Base-by-base conservation (phyloP, 2,797 vertebrate genomes). In the Leptodactylus fallax region DNA sequence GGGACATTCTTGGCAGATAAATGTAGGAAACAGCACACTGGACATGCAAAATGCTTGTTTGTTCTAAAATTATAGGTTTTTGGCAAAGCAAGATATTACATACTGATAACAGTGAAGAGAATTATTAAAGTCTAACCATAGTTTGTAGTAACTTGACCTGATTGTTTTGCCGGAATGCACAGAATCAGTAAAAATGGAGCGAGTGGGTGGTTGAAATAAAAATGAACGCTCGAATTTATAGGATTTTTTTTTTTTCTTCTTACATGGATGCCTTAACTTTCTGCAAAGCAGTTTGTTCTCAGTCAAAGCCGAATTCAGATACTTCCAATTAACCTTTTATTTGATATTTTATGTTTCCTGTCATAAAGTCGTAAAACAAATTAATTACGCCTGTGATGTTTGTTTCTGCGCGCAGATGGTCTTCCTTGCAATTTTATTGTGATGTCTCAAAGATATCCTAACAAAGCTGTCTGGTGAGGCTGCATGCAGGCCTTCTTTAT, bases 321-420 rank as follows among this genome's bases (percentile, higher is more conserved):
- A 95, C 90, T 95, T 95, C 93, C 94, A 93, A 94, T 95, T 95
- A 95, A 94, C 94, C 93, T 92, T 95, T 95, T 95, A 95, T 95
- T 96, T 96, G 95, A 96, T 95, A 95, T 95, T 96, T 96, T 95
- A 96, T 95, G 94, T 83, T 94, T 95, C 95, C 94, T 93, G 94
- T 95, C 95, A 93, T 96, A 96, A 96, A 96, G 93, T 89, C 92
- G 92, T 94, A 94, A 93, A 94, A 90, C 93, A 93, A 94, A 95
- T 95, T 95, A 95, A 95, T 95, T 93, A 93, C 91, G 92, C 92
- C 93, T 90, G 91, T 94, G 94, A 95, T 95, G 94, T 94, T 95
- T 95, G 92, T 95, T 95, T 94, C 88, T 91, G 94, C 93, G 95
- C 91, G 92, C 95, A 96, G 94, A 95, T 95, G 95, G 93, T 94